Evolutionary conservation across 2,797 vertebrate genomes (phyloP).

Genomic region (Gallinago stenura): DNA sequence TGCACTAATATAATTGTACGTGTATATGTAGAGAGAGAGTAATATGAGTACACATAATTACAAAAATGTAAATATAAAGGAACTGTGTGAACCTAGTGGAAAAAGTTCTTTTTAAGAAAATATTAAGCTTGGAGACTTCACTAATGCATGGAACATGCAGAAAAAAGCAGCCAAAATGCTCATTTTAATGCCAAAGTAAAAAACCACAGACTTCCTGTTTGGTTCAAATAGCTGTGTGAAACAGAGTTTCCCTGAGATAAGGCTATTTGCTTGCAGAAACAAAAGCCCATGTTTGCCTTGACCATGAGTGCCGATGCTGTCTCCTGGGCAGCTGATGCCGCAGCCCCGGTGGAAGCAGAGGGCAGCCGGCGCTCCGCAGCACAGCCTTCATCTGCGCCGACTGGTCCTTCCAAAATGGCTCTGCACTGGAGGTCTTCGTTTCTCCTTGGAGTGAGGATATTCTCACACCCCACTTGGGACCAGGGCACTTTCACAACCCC

Average conservation of each 20-base stretch:
- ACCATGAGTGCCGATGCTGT: neutral
- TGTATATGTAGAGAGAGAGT: neutral
- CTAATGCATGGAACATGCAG: neutral
- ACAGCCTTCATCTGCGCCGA: neutral
- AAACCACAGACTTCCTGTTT: neutral
- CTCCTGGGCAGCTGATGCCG: neutral
- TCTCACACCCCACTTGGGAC: fast-evolving
- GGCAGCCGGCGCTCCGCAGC: neutral
- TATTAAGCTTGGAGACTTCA: neutral
- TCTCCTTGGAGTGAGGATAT: neutral
- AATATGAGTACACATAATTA: neutral
- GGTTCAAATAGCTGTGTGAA: neutral
- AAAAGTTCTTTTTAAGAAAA: neutral
- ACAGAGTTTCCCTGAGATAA: slow-evolving; percentile 10
- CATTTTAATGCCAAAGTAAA: slow-evolving; percentile 1
- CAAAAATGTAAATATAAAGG: neutral
- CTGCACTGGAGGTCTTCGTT: neutral
- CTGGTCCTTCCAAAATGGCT: neutral
- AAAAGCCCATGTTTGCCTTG: neutral
- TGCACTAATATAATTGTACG: neutral
- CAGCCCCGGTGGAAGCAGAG: neutral
- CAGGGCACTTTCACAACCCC: neutral
- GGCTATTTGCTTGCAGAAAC: neutral
- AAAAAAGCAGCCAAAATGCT: neutral
- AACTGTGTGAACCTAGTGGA: neutral